These are phyloP conservation scores for Rhineura floridana DNA, from an alignment of 2,113 vertebrate genomes.

Conservation along the genomic window DNA sequence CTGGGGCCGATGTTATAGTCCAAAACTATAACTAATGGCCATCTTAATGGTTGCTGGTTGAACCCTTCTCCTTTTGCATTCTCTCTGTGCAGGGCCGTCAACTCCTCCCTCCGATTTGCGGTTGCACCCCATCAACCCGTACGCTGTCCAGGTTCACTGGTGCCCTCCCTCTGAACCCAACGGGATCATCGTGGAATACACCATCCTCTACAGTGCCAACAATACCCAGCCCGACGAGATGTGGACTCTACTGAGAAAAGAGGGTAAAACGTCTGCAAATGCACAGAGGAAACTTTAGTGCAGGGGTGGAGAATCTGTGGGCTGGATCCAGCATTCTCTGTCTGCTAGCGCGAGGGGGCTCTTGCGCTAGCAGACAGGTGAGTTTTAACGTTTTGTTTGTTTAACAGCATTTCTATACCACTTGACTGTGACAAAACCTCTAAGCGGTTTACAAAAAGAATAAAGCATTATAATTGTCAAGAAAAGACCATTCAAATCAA, in stretches of 20 bases:
- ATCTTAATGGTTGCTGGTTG: not conserved
- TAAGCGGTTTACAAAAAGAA: no score
- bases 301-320: no score
- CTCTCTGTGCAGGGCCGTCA: conserved; percentile 81
- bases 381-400: no score
- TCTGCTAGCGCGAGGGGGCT: no score
- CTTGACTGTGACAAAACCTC: no score
- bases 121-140: conserved; percentile 86
- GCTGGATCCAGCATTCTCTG: not conserved
- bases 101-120: conserved; percentile 90
- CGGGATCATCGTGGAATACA: conserved; percentile 90
- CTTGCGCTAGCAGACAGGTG: no score
- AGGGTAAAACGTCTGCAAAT: conserved; percentile 77
- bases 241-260: conserved; percentile 89
- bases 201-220: conserved; percentile 89
- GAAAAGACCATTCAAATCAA: no score
- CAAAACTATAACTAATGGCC: no score
- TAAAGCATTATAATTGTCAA: no score
- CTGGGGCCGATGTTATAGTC: no score
- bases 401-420: no score
- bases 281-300: not conserved
- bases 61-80: not conserved
- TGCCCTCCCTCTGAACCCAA: conserved; percentile 92
- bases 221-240: conserved; percentile 86
- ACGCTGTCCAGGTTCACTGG: conserved; percentile 92